Conservation (phyloP, 2,888 invertebrate genomes). For the Drosophila meridiana region DNA sequence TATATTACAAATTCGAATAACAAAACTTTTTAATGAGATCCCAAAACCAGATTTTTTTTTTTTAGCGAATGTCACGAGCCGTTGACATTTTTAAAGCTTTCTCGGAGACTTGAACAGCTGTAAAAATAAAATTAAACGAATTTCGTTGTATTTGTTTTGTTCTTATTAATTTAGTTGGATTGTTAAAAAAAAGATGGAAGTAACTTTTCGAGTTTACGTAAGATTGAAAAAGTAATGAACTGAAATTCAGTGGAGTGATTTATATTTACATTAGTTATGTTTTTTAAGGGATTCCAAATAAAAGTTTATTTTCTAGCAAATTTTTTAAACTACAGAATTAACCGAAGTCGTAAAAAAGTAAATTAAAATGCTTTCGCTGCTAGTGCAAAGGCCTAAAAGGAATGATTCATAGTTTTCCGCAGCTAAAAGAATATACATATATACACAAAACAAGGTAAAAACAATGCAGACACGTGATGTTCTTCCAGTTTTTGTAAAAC, state of each 20-base stretch:
- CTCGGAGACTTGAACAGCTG: constrained; percentile 56
- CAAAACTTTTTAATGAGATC: background rate
- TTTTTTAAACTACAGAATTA: background rate
- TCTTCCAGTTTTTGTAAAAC: constrained; percentile 17
- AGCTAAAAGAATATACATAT: background rate
- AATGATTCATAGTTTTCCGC: constrained; percentile 3
- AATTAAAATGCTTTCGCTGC: no score
- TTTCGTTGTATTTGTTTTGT: background rate
- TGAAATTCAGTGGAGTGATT: background rate
- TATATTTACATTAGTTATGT: no score
- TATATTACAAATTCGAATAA: background rate
- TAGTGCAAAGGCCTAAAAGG: background rate
- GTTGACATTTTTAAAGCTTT: constrained; percentile 24
- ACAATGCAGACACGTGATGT: constrained; percentile 30
- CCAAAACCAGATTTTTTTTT: constrained; percentile 22
- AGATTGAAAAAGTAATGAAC: background rate
- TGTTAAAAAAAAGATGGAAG: constrained; percentile 1
- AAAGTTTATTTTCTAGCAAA: background rate
- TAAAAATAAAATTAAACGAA: constrained; percentile 48
- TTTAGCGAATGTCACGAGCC: constrained; percentile 20
- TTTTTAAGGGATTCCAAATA: background rate
- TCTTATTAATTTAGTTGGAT: background rate
- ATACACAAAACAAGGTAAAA: background rate
- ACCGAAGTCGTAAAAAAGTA: background rate
- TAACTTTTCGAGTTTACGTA: background rate